Evolutionary conservation across 2,113 vertebrate genomes (phyloP).

Genomic region (Datnioides undecimradiatus): DNA sequence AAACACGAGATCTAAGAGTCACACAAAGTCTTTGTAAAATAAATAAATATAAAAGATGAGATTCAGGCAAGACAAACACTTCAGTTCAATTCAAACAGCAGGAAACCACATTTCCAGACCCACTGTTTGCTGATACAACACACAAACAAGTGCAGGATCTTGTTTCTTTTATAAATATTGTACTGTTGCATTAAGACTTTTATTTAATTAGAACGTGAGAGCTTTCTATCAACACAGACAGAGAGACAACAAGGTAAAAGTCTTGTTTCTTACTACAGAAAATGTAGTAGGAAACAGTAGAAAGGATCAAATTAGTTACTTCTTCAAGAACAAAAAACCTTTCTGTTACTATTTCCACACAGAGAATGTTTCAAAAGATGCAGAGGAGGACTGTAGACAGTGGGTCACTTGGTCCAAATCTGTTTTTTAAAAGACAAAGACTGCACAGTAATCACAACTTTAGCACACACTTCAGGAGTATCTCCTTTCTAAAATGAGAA

Average conservation of each 20-base stretch:
- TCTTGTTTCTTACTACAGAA: no score
- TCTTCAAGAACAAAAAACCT: conserved; percentile 14
- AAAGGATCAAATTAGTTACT: conserved; percentile 32
- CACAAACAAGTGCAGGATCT: background rate
- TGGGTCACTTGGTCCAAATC: conserved; percentile 1
- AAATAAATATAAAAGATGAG: background rate
- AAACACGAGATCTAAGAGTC: conserved; percentile 18
- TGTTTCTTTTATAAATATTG: conserved; percentile 11
- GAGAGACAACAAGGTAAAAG: background rate
- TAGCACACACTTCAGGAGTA: background rate
- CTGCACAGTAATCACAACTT: background rate
- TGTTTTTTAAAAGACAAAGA: conserved; percentile 11
- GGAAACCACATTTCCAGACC: background rate
- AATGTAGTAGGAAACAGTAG: conserved; percentile 9
- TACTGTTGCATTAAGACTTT: background rate
- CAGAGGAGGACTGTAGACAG: background rate
- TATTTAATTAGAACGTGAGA: background rate
- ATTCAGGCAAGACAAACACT: background rate
- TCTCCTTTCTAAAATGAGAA: conserved; percentile 15
- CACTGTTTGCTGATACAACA: background rate
- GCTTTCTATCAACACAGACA: conserved; percentile 17
- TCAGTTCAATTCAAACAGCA: conserved; percentile 14
- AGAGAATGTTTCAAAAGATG: conserved; percentile 11
- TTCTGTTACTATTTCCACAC: background rate
- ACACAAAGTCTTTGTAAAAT: conserved; percentile 3